Base-by-base conservation (phyloP, 2,888 invertebrate genomes). In the Micoletzkya japonica region DNA sequence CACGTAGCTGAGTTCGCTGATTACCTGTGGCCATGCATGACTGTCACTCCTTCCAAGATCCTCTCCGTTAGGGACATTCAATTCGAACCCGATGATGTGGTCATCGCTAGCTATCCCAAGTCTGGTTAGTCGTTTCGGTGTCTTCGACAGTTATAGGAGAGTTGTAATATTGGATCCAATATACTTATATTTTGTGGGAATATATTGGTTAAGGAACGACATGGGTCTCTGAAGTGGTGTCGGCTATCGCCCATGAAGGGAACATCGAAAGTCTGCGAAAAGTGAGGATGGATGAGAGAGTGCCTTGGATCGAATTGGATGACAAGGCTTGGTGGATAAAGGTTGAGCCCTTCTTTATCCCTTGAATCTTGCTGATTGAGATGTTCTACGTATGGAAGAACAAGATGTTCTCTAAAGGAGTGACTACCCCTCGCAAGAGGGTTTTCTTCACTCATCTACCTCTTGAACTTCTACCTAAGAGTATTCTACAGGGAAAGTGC, bases 81-180 rank as follows among this genome's bases (percentile, higher is more conserved):
- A 44, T 77, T 76, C 36, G 2, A 88, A 90, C 68, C 89, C 90
- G 91, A 91, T 77, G 94, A 94, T 85, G 90, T 93, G 0, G 93
- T 93, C 91, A 89, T 94, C 86, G 90, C 92, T 57, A 93, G 93
- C 14, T 93, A 91, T 88, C 94, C 94, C 0, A 90, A 94, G 82
- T 93, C 93, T 80, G 94, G 94, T 92, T 0, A 34, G n/a, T 17
- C 14, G 24, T 37, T 7, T 39, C 30, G 6, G 14, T 56, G 28
- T 28, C 10, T 1, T 20, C n/a, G 30, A 30, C 49, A 52, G 64
- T 54, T 14, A 44, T 44, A 44, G 54, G 7, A 20, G 3, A 54
- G 24, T 49, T 37, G 10, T 2, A 49, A 20, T 39, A 50, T 30
- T 7, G 10, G 59, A 10, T 14, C 20, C 17, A 54, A 10, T 10